A percentile compares a stretch with the other conserved stretches of the same genome.
Conservation (phyloP, 35 echinoderm and acorn worm species). For the Apostichopus californicus region DNA sequence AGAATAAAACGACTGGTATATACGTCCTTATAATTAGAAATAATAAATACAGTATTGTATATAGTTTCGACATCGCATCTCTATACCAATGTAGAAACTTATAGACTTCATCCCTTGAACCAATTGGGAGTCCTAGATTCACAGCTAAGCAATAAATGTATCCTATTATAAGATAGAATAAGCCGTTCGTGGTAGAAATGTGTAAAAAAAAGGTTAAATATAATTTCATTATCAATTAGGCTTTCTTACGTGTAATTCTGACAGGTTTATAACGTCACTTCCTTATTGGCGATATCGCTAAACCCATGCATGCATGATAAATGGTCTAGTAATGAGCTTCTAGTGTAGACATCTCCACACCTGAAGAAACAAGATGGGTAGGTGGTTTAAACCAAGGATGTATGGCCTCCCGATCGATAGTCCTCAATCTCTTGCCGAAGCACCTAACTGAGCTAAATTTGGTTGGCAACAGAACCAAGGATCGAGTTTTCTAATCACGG, state of each 20-base stretch:
- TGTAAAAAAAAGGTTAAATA: background rate
- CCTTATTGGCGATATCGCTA: conserved; percentile 24
- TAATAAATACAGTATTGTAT: no score
- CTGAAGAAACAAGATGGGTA: conserved; percentile 43
- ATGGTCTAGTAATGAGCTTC: conserved; percentile 33
- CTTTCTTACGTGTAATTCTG: background rate
- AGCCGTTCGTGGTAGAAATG: no score
- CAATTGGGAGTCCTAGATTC: no score
- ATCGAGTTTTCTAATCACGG: no score
- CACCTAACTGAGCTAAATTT: conserved; percentile 33
- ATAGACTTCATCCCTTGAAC: no score
- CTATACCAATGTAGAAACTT: no score
- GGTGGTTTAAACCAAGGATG: conserved; percentile 27
- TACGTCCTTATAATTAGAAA: no score
- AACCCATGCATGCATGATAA: conserved; percentile 30
- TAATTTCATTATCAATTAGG: background rate
- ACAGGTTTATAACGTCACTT: conserved; percentile 15
- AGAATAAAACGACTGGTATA: no score
- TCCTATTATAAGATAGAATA: no score
- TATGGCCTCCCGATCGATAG: conserved; percentile 46
- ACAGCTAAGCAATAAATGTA: no score
- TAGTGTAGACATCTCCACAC: background rate
- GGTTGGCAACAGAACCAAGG: conserved; percentile 4
- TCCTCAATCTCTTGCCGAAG: conserved; percentile 24
- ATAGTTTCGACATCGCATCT: no score